Evolutionary conservation across 2,113 vertebrate species (phyloP).

Genomic region (Symphodus melops): DNA sequence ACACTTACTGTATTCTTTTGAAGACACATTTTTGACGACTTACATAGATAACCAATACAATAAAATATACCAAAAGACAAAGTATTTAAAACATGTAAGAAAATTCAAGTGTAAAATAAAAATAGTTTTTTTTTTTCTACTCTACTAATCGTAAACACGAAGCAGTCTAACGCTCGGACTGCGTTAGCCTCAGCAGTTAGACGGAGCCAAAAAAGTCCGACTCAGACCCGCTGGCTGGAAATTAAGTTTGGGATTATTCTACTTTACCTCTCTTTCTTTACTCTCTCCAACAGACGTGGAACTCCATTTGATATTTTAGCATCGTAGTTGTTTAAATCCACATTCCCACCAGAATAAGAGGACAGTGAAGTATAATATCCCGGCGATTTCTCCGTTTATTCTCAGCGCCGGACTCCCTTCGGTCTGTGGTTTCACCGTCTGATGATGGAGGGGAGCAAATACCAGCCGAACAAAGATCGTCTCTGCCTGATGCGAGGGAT

Average conservation of each 20-base stretch:
- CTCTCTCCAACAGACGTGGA: neutral
- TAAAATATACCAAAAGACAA: accelerated
- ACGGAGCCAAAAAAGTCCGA: constrained; percentile 43
- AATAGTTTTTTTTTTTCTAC: neutral
- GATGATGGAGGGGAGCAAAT: constrained; percentile 30
- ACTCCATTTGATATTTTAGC: constrained; percentile 2
- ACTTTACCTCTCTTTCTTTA: constrained; percentile 39
- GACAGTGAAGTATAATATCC: neutral
- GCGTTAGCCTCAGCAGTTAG: constrained; percentile 38
- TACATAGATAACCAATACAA: accelerated
- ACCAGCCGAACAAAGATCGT: constrained; percentile 47
- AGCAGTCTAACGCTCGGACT: neutral
- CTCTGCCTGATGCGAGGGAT: accelerated
- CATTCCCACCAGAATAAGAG: neutral
- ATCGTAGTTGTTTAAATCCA: neutral
- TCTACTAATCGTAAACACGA: constrained; percentile 12
- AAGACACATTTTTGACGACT: accelerated
- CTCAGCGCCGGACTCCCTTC: neutral
- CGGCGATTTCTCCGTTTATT: neutral
- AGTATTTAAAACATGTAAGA: neutral
- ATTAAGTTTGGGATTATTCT: constrained; percentile 35
- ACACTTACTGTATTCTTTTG: neutral
- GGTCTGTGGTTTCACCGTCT: constrained; percentile 16
- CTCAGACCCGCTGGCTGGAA: constrained; percentile 30
- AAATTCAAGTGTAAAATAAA: accelerated